phyloP scores from a whole-genome alignment of 2,113 vertebrate species.

The Notarius lentiginosus region DNA sequence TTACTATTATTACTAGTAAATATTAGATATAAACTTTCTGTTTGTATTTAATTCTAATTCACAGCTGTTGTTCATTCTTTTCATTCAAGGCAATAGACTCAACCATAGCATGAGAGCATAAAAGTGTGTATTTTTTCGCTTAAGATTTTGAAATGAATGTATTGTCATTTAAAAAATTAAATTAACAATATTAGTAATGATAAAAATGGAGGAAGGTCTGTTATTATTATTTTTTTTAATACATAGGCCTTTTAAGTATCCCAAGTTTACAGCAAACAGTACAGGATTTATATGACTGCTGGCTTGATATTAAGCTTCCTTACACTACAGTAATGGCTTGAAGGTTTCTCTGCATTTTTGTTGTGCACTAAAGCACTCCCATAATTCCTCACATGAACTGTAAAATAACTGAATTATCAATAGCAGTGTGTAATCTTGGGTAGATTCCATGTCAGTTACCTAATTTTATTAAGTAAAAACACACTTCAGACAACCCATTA shows the following conservation, averaged over 20 bases:
- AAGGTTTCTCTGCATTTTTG: too few species aligned
- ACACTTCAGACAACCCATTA: neutral
- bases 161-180: neutral
- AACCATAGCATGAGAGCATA: too few species aligned
- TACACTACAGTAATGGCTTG: too few species aligned
- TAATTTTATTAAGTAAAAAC: neutral
- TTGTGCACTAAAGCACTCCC: neutral
- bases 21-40: neutral
- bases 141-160: too few species aligned
- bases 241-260: neutral
- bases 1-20: neutral
- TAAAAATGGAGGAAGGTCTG: neutral
- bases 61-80: neutral
- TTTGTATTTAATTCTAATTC: neutral
- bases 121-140: too few species aligned
- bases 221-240: neutral
- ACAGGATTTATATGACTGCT: too few species aligned
- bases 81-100: neutral
- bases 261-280: neutral
- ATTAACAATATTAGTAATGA: neutral
- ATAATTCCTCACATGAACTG: neutral
- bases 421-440: neutral
- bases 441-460: neutral
- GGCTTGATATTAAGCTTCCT: too few species aligned
- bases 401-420: neutral